Conservation (phyloP, 2,113 vertebrate species). For the Hydropotes inermis region DNA sequence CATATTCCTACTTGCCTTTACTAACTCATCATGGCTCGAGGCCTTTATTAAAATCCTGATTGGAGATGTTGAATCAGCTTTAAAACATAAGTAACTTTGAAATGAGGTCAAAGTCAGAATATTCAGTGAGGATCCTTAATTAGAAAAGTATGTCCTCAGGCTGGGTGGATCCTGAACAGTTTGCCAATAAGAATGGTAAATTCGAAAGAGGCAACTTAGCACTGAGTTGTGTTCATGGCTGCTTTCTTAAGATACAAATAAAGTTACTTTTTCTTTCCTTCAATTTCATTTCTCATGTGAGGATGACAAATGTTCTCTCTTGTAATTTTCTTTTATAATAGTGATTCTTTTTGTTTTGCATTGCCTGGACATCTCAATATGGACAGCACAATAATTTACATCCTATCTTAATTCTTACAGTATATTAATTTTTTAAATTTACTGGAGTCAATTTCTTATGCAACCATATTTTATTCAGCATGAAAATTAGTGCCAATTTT, state of each 20-base stretch:
- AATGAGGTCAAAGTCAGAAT: not conserved
- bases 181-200: not conserved
- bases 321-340: not conserved
- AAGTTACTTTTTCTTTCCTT: not conserved
- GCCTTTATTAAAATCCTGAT: not conserved
- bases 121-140: not conserved
- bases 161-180: not conserved
- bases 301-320: not conserved
- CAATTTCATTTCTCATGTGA: not conserved
- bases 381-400: not conserved
- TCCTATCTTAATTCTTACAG: not conserved
- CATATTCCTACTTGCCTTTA: not conserved
- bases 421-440: conserved; percentile 34
- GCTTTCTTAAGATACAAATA: not conserved
- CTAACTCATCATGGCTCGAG: not conserved
- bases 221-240: not conserved
- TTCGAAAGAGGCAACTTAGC: not conserved
- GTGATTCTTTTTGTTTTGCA: not conserved
- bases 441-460: conserved; percentile 8
- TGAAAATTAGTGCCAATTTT: not conserved
- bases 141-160: not conserved
- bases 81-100: conserved; percentile 33
- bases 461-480: conserved; percentile 29
- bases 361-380: not conserved
- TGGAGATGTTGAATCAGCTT: not conserved